Evolutionary conservation across 1,140 invertebrate species (phyloP).

Genomic region (Bicyclus anynana): DNA sequence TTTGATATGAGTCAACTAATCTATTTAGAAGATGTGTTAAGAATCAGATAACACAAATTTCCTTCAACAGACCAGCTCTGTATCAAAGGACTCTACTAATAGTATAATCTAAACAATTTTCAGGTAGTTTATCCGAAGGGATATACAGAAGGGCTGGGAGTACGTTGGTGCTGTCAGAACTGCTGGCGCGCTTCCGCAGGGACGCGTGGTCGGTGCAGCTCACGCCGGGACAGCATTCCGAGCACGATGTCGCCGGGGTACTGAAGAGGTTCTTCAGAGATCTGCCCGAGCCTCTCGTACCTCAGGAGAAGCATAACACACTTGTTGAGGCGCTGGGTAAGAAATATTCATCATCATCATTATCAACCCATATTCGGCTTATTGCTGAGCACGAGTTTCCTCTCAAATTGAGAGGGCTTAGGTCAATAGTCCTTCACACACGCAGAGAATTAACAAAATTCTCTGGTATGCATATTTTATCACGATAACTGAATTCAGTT

Average conservation of each 20-base stretch:
- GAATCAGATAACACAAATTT: no score
- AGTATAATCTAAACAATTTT: constrained; percentile 30
- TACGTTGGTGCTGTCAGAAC: constrained; percentile 84
- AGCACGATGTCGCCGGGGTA: constrained; percentile 91
- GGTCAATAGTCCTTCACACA: no score
- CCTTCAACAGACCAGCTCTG: no score
- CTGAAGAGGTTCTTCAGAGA: constrained; percentile 79
- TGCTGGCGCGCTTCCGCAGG: constrained; percentile 85
- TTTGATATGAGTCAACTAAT: no score
- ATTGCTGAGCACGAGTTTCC: no score
- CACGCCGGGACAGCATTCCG: constrained; percentile 83
- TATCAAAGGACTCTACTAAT: no score
- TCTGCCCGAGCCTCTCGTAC: constrained; percentile 32
- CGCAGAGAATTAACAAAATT: no score
- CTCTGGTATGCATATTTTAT: no score
- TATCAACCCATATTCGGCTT: no score
- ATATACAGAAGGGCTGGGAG: constrained; percentile 91
- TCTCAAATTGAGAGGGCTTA: no score
- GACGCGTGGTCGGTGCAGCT: constrained; percentile 92
- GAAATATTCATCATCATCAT: background rate
- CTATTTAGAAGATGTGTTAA: no score
- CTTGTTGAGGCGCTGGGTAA: constrained; percentile 29
- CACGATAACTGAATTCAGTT: no score
- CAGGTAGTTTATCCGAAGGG: constrained; percentile 89
- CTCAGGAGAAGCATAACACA: constrained; percentile 23